Evolutionary conservation across 2,888 invertebrate genomes (phyloP), one percentile per base, ranked within the genome.

Genomic region (Rhagophthalmus giganteus): DNA sequence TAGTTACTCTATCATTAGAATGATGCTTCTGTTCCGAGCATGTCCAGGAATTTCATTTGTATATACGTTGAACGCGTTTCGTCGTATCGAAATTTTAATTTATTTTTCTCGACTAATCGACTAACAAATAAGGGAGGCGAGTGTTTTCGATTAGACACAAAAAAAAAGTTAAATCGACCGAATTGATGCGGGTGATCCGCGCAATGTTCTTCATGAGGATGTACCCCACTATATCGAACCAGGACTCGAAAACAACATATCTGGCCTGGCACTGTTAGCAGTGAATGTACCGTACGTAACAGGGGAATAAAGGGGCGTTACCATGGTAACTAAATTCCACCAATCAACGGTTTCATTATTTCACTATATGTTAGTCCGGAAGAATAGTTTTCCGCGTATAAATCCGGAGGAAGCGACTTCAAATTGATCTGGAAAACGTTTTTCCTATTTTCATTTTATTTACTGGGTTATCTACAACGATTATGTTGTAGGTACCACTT

Each of bases 271-370:
- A 20, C 20, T 20, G 25, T 25, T 24, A 8, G 28, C 47, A 13
- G 31, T 28, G 63, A 61, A 51, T 65, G 61, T 63, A 64, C 59
- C 58, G 58, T 58, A 16, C n/a, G 60, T 59, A 64, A 65, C 60
- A 63, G 62, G 61, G 61, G 64, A 64, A 67, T 67, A 66, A 66
- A 68, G 69, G 71, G 73, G 73, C 73, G 73, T 73, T 72, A 65
- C 73, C 65, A 73, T 73, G 70, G 72, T 62, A 66, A 73, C 73
- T 62, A 64, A 62, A 69, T 68, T 72, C 73, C 71, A 66, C 73
- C 73, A 73, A 73, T 73, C 70, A 66, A 70, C 70, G 71, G 69
- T 71, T 69, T 67, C 70, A 71, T 70, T 71, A 71, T 69, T 68
- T 68, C 68, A 64, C 67, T 67, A n/a, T 24, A 13, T 37, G 37